A percentile compares a stretch with the other conserved stretches of the same genome.
Evolutionary conservation across 2,888 invertebrate genomes (phyloP).

Genomic region (Melitaea athalia): DNA sequence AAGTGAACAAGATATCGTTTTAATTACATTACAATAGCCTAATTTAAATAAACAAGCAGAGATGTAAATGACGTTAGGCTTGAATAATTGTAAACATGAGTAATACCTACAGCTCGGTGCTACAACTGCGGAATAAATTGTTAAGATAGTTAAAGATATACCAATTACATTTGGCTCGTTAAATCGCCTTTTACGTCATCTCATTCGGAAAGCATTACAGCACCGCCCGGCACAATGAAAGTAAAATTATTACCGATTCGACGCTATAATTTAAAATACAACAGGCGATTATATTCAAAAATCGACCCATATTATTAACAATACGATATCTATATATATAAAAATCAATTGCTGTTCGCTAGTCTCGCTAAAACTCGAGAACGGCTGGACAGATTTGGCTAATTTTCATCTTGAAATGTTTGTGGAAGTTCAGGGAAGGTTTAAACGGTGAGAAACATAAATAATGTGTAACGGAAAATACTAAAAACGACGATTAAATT

Average conservation of each 20-base stretch:
- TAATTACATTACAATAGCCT: constrained; percentile 2
- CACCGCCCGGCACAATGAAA: constrained; percentile 2
- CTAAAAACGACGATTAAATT: no score
- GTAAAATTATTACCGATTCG: background rate
- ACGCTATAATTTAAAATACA: background rate
- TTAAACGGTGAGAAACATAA: no score
- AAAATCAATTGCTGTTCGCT: no score
- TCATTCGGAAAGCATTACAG: constrained; percentile 1
- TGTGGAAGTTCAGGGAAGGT: no score
- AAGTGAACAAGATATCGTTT: background rate
- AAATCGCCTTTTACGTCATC: constrained; percentile 9
- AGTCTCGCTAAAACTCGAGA: no score
- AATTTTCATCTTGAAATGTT: no score
- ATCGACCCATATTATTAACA: background rate
- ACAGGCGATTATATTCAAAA: background rate
- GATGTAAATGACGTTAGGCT: background rate
- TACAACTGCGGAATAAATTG: background rate
- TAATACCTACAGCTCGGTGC: background rate
- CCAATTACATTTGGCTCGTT: constrained; percentile 1
- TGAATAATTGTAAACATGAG: background rate
- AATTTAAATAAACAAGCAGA: background rate
- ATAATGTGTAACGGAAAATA: no score
- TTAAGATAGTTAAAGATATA: background rate
- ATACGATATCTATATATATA: no score
- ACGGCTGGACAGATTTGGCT: no score